A percentile compares a stretch with the other conserved stretches of the same genome.
Conservation (phyloP, 2,888 invertebrate genomes). For the Lepidonotus clava region DNA sequence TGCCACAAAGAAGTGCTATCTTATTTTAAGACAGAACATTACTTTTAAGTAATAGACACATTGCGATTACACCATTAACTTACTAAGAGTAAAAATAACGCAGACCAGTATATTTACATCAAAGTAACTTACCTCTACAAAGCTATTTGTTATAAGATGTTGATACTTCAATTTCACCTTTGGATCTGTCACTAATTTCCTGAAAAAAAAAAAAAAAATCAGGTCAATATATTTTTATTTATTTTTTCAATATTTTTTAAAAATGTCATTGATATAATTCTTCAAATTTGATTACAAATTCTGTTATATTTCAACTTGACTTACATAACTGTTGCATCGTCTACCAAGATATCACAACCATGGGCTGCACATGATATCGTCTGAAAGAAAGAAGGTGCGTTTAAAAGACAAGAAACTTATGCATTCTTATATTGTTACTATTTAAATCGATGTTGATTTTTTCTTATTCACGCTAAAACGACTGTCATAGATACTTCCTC, state of each 20-base stretch:
- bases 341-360: conserved; percentile 97
- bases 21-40: too few species aligned
- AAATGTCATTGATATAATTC: not conserved
- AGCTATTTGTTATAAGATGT: conserved; percentile 98
- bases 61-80: too few species aligned
- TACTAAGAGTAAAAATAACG: not conserved
- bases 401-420: too few species aligned
- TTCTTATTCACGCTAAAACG: too few species aligned
- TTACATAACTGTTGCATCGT: conserved; percentile 96
- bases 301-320: conserved; percentile 66
- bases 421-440: too few species aligned
- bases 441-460: too few species aligned
- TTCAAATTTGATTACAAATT: not conserved
- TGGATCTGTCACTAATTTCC: conserved; percentile 78
- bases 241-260: not conserved
- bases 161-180: conserved; percentile 87
- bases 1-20: too few species aligned
- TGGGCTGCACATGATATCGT: conserved; percentile 98
- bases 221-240: not conserved
- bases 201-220: conserved; percentile 67
- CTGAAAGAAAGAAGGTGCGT: too few species aligned
- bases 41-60: too few species aligned
- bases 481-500: too few species aligned
- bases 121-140: conserved; percentile 89
- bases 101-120: not conserved